A percentile compares a stretch with the other conserved stretches of the same genome.
These are phyloP conservation scores for Drosophila nigrodunni DNA, from an alignment of 1,140 invertebrate species.

Conservation along the genomic window DNA sequence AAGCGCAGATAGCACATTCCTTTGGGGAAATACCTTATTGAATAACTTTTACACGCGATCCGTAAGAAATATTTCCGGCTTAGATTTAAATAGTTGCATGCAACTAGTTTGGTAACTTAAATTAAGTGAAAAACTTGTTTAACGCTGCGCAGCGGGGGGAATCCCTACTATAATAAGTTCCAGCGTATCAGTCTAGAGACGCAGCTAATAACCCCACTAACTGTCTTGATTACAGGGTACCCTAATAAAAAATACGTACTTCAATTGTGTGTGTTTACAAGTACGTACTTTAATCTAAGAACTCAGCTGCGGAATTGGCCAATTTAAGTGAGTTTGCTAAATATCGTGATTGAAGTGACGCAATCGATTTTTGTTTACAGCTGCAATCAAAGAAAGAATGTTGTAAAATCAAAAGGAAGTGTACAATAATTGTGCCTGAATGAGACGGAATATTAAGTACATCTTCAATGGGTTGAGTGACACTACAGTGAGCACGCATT, in stretches of 20 bases:
- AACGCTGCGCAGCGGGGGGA: no score
- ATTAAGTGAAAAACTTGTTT: no score
- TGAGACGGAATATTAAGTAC: conserved; percentile 5
- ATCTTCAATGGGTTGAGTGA: conserved; percentile 27
- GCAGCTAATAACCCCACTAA: no score
- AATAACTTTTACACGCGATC: no score
- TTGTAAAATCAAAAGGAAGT: conserved; percentile 39
- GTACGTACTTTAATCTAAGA: conserved; percentile 1
- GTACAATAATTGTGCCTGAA: neutral
- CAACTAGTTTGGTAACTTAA: no score
- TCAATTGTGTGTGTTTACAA: no score
- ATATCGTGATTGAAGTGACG: conserved; percentile 26
- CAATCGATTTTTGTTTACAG: conserved; percentile 27
- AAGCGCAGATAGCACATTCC: no score
- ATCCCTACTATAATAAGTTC: no score
- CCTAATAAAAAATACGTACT: neutral
- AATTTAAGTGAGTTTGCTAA: conserved; percentile 21
- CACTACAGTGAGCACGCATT: neutral
- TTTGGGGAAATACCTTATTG: no score
- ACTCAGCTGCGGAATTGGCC: conserved; percentile 10
- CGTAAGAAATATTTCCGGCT: no score
- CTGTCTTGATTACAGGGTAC: neutral
- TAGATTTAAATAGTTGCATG: no score
- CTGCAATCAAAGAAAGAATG: conserved; percentile 42
- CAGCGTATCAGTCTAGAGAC: no score